Evolutionary conservation across 1,140 invertebrate genomes (phyloP).

Genomic region (Bombus terrestris): DNA sequence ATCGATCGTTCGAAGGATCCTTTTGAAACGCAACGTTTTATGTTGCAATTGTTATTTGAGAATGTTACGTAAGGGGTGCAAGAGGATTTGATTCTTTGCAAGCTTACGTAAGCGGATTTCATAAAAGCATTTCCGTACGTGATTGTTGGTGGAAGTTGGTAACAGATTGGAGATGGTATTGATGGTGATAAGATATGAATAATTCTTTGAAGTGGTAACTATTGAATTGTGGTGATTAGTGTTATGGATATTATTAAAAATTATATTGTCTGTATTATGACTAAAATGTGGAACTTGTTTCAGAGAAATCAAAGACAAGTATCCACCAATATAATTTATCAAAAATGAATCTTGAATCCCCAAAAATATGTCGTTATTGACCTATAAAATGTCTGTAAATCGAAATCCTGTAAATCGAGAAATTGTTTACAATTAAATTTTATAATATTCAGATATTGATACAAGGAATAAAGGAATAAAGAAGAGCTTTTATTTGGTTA

Average conservation of each 20-base stretch:
- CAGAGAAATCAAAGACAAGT: no score
- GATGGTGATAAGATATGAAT: background rate
- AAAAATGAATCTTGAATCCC: no score
- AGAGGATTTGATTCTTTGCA: background rate
- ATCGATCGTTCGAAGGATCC: background rate
- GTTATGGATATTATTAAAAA: background rate
- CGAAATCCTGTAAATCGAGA: no score
- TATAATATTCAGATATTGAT: background rate
- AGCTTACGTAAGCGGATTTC: conserved; percentile 19
- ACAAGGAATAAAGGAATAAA: no score
- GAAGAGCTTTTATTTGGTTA: background rate
- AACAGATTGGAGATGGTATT: no score
- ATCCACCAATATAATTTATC: no score
- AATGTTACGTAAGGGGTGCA: background rate
- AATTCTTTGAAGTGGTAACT: background rate
- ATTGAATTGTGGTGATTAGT: background rate
- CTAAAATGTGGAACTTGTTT: no score
- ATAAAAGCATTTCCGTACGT: background rate
- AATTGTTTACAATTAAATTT: background rate
- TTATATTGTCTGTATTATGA: no score
- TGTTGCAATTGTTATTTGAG: background rate
- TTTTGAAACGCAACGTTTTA: background rate
- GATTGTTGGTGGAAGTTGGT: background rate
- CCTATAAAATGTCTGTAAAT: no score
- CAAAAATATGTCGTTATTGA: no score